Evolutionary conservation across 2,113 vertebrate species (phyloP).

Genomic region (Bungarus multicinctus): DNA sequence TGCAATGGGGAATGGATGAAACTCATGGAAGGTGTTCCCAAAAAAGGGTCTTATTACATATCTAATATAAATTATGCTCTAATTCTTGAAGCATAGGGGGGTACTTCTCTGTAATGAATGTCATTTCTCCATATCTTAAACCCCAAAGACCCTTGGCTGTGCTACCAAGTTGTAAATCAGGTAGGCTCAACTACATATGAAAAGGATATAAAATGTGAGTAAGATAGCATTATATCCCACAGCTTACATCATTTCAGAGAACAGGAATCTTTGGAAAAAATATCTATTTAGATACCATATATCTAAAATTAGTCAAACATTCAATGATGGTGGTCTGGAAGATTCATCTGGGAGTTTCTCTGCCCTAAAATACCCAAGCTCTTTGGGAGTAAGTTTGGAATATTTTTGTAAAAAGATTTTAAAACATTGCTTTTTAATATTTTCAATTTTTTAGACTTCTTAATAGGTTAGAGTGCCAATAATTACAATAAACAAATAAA

Average conservation of each 20-base stretch:
- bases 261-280: not conserved
- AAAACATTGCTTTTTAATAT: not conserved
- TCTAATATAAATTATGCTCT: not conserved
- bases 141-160: not conserved
- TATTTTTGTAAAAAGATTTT: not conserved
- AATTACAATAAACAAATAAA: slow-evolving; percentile 3
- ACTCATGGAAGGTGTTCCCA: not conserved
- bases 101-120: not conserved
- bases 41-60: not conserved
- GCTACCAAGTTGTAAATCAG: not conserved
- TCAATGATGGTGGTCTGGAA: slow-evolving; percentile 42
- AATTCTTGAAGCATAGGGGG: not conserved
- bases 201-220: not conserved
- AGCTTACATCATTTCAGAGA: not conserved
- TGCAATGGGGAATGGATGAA: not conserved
- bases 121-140: not conserved
- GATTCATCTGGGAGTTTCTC: slow-evolving; percentile 36
- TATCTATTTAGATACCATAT: slow-evolving; percentile 2
- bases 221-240: not conserved
- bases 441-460: not conserved
- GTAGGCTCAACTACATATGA: not conserved
- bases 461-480: not conserved
- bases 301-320: not conserved
- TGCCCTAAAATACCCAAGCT: slow-evolving; percentile 30
- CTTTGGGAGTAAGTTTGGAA: not conserved